A percentile compares a stretch with the other conserved stretches of the same genome.
These are phyloP conservation scores for Dendrocopos noguchii DNA, from an alignment of 2,113 vertebrate genomes.

Conservation along the genomic window DNA sequence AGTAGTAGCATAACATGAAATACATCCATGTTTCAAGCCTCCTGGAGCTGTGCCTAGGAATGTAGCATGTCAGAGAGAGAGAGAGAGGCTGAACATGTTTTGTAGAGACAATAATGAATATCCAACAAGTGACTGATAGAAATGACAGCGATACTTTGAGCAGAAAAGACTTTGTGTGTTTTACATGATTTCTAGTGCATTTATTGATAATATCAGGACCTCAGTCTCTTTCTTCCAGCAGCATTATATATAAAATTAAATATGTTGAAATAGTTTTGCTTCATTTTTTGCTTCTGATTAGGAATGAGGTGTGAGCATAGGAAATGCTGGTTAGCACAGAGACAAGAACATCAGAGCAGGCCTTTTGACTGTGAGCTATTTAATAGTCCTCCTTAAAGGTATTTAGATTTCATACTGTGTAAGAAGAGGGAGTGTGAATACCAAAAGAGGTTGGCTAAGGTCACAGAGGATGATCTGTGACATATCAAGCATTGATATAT, in stretches of 20 bases:
- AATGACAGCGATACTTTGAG: neutral
- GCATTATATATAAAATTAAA: neutral
- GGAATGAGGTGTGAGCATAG: neutral
- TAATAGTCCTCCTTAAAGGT: neutral
- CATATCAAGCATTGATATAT: neutral
- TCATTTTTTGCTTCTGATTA: neutral
- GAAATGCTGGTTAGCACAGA: neutral
- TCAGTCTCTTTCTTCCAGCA: neutral
- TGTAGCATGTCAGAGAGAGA: neutral
- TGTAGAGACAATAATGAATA: neutral
- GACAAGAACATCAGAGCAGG: neutral
- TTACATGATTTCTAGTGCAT: neutral
- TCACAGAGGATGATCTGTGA: neutral
- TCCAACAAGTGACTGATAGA: neutral
- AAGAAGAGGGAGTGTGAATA: neutral
- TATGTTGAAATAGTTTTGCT: neutral
- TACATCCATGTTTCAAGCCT: conserved; percentile 28
- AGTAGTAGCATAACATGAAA: conserved; percentile 31
- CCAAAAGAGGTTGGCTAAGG: neutral
- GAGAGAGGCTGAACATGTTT: neutral
- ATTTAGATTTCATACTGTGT: neutral
- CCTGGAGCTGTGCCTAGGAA: conserved; percentile 23
- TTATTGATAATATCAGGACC: neutral
- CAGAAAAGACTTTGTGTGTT: neutral
- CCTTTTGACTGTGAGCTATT: neutral